phyloP scores from a whole-genome alignment of 1,140 invertebrate genomes.

The Chymomyza costata region DNA sequence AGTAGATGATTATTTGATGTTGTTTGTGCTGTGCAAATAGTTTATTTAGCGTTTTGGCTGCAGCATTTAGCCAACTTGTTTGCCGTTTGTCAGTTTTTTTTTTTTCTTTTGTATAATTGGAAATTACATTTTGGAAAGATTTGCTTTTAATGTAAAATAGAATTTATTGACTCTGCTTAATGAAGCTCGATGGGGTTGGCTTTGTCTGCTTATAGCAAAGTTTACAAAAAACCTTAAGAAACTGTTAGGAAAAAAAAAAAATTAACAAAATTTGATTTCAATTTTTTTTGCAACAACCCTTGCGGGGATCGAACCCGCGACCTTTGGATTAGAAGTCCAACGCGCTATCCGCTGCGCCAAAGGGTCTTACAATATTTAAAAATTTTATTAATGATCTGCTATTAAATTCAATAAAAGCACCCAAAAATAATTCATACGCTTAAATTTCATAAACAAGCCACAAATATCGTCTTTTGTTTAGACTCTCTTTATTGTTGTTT shows the following conservation, averaged over 20 bases:
- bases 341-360: constrained; percentile 78
- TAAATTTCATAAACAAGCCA: too few relatives aligned
- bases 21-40: constrained; percentile 54
- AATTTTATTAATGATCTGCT: not conserved
- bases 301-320: constrained; percentile 79
- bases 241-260: not conserved
- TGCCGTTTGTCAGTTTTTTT: constrained; percentile 35
- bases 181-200: constrained; percentile 27
- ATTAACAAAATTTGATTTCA: not conserved
- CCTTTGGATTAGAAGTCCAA: constrained; percentile 78
- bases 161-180: constrained; percentile 31
- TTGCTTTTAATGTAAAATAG: not conserved
- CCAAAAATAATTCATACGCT: too few relatives aligned
- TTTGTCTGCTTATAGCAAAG: not conserved
- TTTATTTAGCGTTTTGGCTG: constrained; percentile 39
- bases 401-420: too few relatives aligned
- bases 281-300: constrained; percentile 72
- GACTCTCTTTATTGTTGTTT: too few relatives aligned
- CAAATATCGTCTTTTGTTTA: too few relatives aligned
- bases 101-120: constrained; percentile 47
- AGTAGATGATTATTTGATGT: constrained; percentile 33
- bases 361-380: constrained; percentile 49
- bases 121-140: constrained; percentile 43
- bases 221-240: too few relatives aligned
- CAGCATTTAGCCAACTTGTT: constrained; percentile 10